Conservation (phyloP, 2,113 vertebrate genomes). For the Merops nubicus region DNA sequence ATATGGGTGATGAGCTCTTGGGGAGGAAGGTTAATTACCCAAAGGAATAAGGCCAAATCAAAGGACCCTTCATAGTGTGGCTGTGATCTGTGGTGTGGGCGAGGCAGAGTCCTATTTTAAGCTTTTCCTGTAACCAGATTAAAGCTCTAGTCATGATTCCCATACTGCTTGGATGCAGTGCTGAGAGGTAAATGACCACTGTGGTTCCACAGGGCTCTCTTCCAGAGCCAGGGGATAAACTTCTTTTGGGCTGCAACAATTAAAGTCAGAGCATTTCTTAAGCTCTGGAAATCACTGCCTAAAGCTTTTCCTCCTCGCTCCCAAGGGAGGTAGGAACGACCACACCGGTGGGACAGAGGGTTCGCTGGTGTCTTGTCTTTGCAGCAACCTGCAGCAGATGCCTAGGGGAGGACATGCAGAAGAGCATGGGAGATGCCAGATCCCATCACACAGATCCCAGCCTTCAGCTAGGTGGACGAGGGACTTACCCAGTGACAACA, state of each 20-base stretch:
- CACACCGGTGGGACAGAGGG: rapidly evolving
- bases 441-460: rapidly evolving
- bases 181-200: neutral
- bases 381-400: rapidly evolving
- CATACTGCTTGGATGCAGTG: neutral
- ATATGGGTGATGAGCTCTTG: neutral
- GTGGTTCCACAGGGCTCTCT: neutral
- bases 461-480: rapidly evolving
- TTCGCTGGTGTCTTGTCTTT: rapidly evolving
- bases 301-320: neutral
- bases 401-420: rapidly evolving
- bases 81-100: neutral
- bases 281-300: neutral
- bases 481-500: rapidly evolving
- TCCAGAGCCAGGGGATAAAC: neutral
- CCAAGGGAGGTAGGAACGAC: rapidly evolving
- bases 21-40: neutral
- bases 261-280: neutral
- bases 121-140: neutral
- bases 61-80: neutral
- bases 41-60: neutral
- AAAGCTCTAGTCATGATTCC: neutral
- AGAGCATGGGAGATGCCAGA: rapidly evolving
- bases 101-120: neutral
- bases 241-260: neutral